Conservation (phyloP, 2,888 invertebrate genomes). For the Andrena bucephala region DNA sequence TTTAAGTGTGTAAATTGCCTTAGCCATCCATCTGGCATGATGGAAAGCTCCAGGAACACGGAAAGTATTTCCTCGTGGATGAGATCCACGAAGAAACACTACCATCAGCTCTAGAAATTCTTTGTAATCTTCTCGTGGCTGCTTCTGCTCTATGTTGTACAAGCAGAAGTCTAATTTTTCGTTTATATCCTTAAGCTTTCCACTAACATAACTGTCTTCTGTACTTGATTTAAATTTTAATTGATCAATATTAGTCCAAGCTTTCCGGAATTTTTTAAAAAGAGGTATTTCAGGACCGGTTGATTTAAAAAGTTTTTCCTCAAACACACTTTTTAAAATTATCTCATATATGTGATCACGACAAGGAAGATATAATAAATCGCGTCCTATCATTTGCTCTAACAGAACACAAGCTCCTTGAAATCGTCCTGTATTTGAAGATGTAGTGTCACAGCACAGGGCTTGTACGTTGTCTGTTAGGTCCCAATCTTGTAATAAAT, state of each 20-base stretch:
- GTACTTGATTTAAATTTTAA: constrained; percentile 10
- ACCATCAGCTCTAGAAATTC: background rate
- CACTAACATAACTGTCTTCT: constrained; percentile 6
- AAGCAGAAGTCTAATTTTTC: constrained; percentile 1
- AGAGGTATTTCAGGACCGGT: constrained; percentile 18
- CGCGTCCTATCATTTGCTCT: too few species aligned
- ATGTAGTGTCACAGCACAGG: too few species aligned
- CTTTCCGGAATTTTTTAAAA: constrained; percentile 29
- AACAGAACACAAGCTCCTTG: too few species aligned
- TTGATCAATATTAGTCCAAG: constrained; percentile 25
- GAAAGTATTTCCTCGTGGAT: constrained; percentile 10
- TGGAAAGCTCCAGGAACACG: constrained; percentile 12
- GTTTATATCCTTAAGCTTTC: background rate
- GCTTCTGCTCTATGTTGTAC: background rate
- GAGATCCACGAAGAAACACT: background rate
- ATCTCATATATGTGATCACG: background rate
- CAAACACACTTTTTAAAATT: constrained; percentile 37
- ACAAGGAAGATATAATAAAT: constrained; percentile 47
- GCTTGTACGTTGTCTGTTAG: too few species aligned
- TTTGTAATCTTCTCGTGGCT: constrained; percentile 9
- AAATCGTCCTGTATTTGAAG: too few species aligned
- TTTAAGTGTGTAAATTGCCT: constrained; percentile 9
- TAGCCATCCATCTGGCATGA: constrained; percentile 1
- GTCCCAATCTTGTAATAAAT: too few species aligned
- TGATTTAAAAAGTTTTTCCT: constrained; percentile 36